A percentile compares a stretch with the other conserved stretches of the same genome.
Evolutionary conservation across 2,888 invertebrate genomes (phyloP).

Genomic region (Coelinius sp.): DNA sequence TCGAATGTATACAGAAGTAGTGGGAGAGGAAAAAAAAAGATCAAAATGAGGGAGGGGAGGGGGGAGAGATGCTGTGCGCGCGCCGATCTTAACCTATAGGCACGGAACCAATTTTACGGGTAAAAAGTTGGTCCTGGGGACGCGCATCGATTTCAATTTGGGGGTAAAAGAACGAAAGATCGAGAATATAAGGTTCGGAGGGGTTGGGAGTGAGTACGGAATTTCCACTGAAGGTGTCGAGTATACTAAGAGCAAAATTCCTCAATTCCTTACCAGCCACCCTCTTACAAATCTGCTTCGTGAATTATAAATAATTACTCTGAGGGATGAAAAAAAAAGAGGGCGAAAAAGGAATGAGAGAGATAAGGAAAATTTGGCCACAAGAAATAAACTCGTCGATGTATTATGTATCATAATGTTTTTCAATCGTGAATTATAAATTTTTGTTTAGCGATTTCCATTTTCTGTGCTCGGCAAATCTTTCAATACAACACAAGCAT

Average conservation of each 20-base stretch:
- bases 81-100: conserved; percentile 34
- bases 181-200: background rate
- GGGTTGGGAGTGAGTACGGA: background rate
- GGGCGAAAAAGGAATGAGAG: background rate
- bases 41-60: conserved; percentile 13
- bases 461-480: background rate
- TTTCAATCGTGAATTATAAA: conserved; percentile 34
- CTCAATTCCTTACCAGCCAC: conserved; percentile 31
- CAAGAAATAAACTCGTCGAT: conserved; percentile 29
- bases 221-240: conserved; percentile 37
- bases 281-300: conserved; percentile 28
- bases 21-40: conserved; percentile 14
- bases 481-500: background rate
- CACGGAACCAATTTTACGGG: conserved; percentile 56
- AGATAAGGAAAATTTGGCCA: conserved; percentile 24
- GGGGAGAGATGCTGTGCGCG: conserved; percentile 44
- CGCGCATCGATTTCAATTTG: conserved; percentile 54
- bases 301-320: conserved; percentile 41
- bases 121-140: conserved; percentile 47
- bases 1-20: conserved; percentile 27
- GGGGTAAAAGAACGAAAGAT: conserved; percentile 36
- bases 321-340: conserved; percentile 31
- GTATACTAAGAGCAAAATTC: conserved; percentile 30
- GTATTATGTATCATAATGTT: conserved; percentile 32
- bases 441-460: conserved; percentile 21